phyloP scores from a whole-genome alignment of 2,113 vertebrate species.

The Prietella phreatophila region DNA sequence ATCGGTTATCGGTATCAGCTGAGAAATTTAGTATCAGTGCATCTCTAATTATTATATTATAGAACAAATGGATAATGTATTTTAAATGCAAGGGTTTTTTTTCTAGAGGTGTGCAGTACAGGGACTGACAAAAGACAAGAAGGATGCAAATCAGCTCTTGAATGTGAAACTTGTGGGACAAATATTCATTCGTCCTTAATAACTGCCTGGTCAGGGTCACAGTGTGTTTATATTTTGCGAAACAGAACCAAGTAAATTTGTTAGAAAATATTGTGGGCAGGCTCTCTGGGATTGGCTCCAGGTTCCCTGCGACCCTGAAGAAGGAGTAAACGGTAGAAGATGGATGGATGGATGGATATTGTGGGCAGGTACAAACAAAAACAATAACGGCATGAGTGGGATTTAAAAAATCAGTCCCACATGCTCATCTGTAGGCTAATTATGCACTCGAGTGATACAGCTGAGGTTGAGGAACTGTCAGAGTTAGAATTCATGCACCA shows the following conservation, averaged over 20 bases:
- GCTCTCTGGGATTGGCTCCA: background rate
- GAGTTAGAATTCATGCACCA: background rate
- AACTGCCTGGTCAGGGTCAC: background rate
- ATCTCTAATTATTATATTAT: too few relatives aligned
- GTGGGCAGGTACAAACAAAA: background rate
- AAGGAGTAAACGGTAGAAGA: too few relatives aligned
- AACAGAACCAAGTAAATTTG: background rate
- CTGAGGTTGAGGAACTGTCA: background rate
- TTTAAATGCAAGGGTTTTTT: too few relatives aligned
- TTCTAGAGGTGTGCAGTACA: background rate
- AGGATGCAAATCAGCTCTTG: background rate
- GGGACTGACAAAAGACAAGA: background rate
- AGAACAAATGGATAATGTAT: background rate
- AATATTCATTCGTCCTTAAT: background rate
- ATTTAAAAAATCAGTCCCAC: background rate
- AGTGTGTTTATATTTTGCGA: background rate
- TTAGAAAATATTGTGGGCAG: background rate
- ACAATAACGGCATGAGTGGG: background rate
- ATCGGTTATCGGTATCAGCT: too few relatives aligned
- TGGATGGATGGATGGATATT: too few relatives aligned
- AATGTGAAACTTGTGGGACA: background rate
- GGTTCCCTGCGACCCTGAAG: too few relatives aligned
- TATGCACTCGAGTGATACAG: background rate
- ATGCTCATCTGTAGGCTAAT: background rate
- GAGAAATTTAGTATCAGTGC: too few relatives aligned